A percentile compares a stretch with the other conserved stretches of the same genome.
These are phyloP conservation scores for Hyposoter dolosus DNA, from an alignment of 2,888 invertebrate genomes.

Conservation along the genomic window DNA sequence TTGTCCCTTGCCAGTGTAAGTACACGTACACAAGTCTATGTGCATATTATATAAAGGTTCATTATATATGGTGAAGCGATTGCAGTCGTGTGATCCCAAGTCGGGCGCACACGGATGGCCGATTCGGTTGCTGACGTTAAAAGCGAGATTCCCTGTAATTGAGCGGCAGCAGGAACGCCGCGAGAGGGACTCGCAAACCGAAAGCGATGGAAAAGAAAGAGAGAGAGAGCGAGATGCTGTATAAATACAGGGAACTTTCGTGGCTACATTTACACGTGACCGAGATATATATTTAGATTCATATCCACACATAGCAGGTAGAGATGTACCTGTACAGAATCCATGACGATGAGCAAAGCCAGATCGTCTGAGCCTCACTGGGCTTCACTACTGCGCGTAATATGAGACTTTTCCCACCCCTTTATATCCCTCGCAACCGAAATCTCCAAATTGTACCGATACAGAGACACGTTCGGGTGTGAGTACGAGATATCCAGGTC, in stretches of 20 bases:
- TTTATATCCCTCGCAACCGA: conserved; percentile 9
- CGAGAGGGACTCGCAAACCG: conserved; percentile 4
- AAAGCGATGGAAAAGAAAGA: neutral
- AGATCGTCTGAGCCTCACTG: conserved; percentile 44
- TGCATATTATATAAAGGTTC: neutral
- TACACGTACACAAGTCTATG: neutral
- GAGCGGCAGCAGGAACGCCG: conserved; percentile 40
- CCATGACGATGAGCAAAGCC: neutral
- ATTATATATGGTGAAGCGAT: neutral
- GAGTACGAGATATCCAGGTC: conserved; percentile 19
- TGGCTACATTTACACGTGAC: conserved; percentile 59
- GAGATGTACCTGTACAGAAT: neutral
- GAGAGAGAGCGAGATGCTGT: conserved; percentile 50
- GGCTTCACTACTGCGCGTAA: conserved; percentile 52
- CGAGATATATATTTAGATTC: conserved; percentile 11
- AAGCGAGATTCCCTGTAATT: conserved; percentile 70
- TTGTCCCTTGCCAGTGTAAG: neutral
- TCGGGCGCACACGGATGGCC: conserved; percentile 31
- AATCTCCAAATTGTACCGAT: conserved; percentile 39
- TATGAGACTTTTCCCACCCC: conserved; percentile 52
- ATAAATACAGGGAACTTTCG: conserved; percentile 71
- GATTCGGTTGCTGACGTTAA: conserved; percentile 25
- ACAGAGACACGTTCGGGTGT: neutral
- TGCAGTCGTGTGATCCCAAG: conserved; percentile 23
- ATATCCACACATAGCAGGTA: neutral